Percentiles rank a stretch among this genome's conserved stretches.
phyloP scores from a whole-genome alignment of 2,113 vertebrate species.

The Mobula hypostoma region DNA sequence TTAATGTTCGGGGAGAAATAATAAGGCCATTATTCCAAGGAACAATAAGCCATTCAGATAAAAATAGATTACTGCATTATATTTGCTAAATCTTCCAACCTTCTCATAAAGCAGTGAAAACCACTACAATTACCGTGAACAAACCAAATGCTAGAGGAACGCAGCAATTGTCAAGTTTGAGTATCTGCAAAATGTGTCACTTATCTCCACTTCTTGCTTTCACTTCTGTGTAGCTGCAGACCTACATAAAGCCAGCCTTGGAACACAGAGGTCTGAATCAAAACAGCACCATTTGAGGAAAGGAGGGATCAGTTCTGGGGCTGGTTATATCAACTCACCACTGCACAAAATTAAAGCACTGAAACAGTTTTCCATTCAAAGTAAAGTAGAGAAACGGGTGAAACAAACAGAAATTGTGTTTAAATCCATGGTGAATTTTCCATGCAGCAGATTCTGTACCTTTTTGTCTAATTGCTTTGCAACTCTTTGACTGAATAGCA shows the following conservation, averaged over 20 bases:
- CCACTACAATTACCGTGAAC: no score
- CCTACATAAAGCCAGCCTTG: background rate
- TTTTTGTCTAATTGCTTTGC: background rate
- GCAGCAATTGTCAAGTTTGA: background rate
- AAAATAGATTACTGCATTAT: background rate
- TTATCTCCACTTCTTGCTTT: slow-evolving; percentile 19
- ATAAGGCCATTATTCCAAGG: background rate
- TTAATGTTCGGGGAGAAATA: background rate
- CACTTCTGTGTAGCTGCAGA: background rate
- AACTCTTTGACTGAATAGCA: background rate
- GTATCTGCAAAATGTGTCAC: background rate
- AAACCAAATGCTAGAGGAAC: no score
- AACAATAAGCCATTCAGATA: background rate
- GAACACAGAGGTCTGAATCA: background rate
- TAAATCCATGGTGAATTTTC: background rate
- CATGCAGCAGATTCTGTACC: background rate
- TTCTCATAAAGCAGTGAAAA: background rate
- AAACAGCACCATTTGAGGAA: background rate
- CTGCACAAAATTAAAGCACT: slow-evolving; percentile 10
- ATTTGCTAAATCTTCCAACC: background rate
- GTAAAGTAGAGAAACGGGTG: background rate
- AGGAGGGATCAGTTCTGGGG: background rate
- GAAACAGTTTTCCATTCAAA: background rate
- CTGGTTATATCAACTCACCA: background rate
- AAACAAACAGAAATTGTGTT: background rate